Evolutionary conservation across 2,113 vertebrate species (phyloP), one percentile per base, ranked within the genome.

Genomic region (Nesogale talazaci): DNA sequence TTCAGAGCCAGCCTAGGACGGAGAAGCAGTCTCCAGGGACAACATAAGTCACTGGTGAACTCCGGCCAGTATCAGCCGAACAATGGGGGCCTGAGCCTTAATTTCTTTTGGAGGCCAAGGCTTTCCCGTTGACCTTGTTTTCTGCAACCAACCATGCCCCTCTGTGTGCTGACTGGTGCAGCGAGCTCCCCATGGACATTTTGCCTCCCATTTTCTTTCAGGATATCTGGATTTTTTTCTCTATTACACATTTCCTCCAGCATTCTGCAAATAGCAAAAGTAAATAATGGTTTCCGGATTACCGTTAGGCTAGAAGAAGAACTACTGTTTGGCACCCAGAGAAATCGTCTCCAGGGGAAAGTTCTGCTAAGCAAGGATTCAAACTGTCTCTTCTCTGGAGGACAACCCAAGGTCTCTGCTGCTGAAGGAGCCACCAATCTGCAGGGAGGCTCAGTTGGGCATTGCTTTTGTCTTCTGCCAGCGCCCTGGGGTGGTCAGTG

Each of bases 71-170:
- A 20, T 79, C 88, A 94, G 83, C 86, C 94, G 95, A 95, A 96
- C 93, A 97, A 95, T 95, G 90, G 85, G 46, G 34, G 96, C 65
- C 88, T 90, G 95, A 91, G 95, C 94, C 94, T 92, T 92, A 94
- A 94, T 92, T 91, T 83, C 72, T 91, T 83, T 89, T 88, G 36
- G 63, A 77, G 92, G 95, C 61, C 82, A 94, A 96, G 89, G 89
- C 93, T 95, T 96, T 87, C 91, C 95, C 65, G 57, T 36, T 72
- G 85, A 57, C 85, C 70, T 96, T 40, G 25, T 65, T 94, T 65
- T 87, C 81, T 77, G 88, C 36, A 34, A 77, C 75, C 16, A 80
- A 34, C 46, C 70, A 36, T 67, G 38, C 52, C 22, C 20, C 16
- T 40, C 34, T n/a, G 12, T 65, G 67, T 40, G 46, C 20, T 11